Percentiles rank a stretch among this genome's conserved stretches.
Conservation (phyloP, 2,888 invertebrate genomes). For the Molorchus minor region DNA sequence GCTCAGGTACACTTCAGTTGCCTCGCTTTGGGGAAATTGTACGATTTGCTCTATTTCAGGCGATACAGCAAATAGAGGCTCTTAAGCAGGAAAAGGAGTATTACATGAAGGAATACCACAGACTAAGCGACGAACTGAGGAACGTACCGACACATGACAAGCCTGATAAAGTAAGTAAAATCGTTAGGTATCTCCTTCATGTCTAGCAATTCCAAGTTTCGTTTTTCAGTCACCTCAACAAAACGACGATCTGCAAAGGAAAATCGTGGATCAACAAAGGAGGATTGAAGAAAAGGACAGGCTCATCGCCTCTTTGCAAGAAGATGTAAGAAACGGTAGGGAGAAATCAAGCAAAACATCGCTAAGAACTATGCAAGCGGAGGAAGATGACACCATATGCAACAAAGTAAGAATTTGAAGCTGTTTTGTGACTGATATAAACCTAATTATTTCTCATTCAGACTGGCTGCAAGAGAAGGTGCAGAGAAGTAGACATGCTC, state of each 20-base stretch:
- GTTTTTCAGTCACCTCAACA: constrained; percentile 29
- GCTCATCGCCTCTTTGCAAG: constrained; percentile 58
- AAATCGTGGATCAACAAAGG: too few species aligned
- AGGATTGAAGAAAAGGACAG: constrained; percentile 61
- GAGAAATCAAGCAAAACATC: constrained; percentile 62
- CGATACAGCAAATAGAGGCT: constrained; percentile 46
- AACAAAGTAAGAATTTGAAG: constrained; percentile 46
- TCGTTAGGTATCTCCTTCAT: not conserved
- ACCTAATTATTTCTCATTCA: constrained; percentile 44
- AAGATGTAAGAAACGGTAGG: constrained; percentile 60
- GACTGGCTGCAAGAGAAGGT: constrained; percentile 60
- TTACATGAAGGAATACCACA: constrained; percentile 64
- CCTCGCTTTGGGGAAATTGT: not conserved
- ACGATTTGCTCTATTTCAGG: constrained; percentile 39
- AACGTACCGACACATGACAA: constrained; percentile 50
- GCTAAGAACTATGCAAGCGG: constrained; percentile 53
- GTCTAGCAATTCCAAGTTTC: not conserved
- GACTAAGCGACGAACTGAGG: constrained; percentile 59
- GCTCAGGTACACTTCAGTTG: constrained; percentile 38
- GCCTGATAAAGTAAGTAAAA: constrained; percentile 53
- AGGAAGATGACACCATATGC: constrained; percentile 48
- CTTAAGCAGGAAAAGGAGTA: constrained; percentile 63
- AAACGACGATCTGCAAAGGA: constrained; percentile 47
- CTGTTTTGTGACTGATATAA: constrained; percentile 22
- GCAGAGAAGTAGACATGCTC: constrained; percentile 67